Conservation (phyloP, 1,140 invertebrate genomes). For the Anoplolepis gracilipes region DNA sequence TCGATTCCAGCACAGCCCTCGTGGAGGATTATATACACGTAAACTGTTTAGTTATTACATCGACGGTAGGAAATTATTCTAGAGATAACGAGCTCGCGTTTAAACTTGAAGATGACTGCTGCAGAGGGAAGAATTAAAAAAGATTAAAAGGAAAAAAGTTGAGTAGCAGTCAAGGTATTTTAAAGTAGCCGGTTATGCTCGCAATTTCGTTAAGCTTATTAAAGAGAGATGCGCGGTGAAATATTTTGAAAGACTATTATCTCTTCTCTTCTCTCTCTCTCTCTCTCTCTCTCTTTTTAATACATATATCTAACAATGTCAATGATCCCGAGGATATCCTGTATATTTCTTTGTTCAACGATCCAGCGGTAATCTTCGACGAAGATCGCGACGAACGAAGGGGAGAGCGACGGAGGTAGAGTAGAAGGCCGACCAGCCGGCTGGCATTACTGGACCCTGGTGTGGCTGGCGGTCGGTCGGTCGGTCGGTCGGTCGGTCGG, state of each 20-base stretch:
- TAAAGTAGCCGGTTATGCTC: background rate
- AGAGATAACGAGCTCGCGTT: background rate
- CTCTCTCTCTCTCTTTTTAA: too few relatives aligned
- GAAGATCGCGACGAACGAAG: background rate
- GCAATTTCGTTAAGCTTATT: constrained; percentile 22
- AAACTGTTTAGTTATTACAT: constrained; percentile 35
- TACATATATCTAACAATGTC: background rate
- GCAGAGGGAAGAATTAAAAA: background rate
- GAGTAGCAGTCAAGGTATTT: too few relatives aligned
- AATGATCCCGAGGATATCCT: constrained; percentile 4
- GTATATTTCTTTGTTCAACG: constrained; percentile 33
- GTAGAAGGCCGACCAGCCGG: constrained; percentile 4
- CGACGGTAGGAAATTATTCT: constrained; percentile 26
- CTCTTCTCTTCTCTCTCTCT: background rate
- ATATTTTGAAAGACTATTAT: background rate
- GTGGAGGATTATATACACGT: background rate
- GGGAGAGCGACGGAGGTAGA: constrained; percentile 7
- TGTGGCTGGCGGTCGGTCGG: background rate
- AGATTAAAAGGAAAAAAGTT: constrained; percentile 4
- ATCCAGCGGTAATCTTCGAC: constrained; percentile 1
- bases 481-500: constrained; percentile 59
- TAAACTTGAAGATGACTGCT: background rate
- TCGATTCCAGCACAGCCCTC: background rate
- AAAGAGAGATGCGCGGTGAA: background rate
- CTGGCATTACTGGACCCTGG: constrained; percentile 42